Evolutionary conservation across 2,888 invertebrate genomes (phyloP), one percentile per base, ranked within the genome.

Genomic region (Conchocele bisecta): DNA sequence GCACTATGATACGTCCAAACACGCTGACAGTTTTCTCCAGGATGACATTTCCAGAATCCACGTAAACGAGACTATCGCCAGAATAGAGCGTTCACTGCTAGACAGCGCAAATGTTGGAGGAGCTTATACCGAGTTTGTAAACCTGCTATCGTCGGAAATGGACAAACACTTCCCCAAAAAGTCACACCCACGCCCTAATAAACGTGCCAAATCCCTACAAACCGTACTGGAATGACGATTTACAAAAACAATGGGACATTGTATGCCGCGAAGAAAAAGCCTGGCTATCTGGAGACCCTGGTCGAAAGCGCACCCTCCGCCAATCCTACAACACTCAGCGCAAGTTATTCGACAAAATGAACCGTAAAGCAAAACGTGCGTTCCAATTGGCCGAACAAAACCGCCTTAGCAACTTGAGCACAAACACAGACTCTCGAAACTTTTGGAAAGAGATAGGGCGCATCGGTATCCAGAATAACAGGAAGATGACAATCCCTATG

Each of bases 401-500:
- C 5, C 17, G 44, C 28, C 15, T 64, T 9, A 26, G 37, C 20
- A 17, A 56, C 9, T 28, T 44, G 3, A 5, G 33, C 2, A 53
- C 31, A 11, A 39, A 56, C 13, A 31, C 20, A 11, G 53, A 56
- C 17, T 26, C 46, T 17, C 28, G 48, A 28, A 48, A 46, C 11
- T 64, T 64, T 13, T 64, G 56, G 64, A 64, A 56, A 37, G 11
- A 26, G 2, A 56, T 56, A 4, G 64, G 64, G 20, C 54, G 46
- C 44, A 54, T 56, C 11, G 37, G 58, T 4, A 24, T 63, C 13
- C 35, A 53, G 2, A 44, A 63, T 39, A 41, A 64, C 13, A 20
- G 54, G 15, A 31, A 56, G 28, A 11, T 24, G 24, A 17, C n/a
- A 5, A 64, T 64, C n/a, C 64, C 48, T 1, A 44, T 54, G 28